A percentile compares a stretch with the other conserved stretches of the same genome.
phyloP scores from a whole-genome alignment of 92 coral and sea anemone species.

The Nematostella vectensis region DNA sequence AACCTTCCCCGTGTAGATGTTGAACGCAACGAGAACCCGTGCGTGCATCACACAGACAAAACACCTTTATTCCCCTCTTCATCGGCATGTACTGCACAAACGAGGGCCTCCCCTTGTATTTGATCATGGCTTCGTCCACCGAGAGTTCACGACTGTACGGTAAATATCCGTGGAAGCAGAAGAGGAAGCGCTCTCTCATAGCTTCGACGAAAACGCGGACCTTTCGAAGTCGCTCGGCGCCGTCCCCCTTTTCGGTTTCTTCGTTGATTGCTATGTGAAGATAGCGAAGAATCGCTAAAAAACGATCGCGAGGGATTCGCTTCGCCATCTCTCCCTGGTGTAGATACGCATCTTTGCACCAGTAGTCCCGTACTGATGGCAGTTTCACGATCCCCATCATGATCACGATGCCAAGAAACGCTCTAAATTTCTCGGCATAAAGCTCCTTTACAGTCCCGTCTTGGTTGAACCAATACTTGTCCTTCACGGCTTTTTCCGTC shows the following conservation, averaged over 20 bases:
- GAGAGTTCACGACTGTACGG: neutral
- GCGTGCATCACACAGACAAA: conserved; percentile 12
- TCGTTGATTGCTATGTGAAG: conserved; percentile 1
- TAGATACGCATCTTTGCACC: conserved; percentile 2
- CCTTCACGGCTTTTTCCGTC: conserved; percentile 3
- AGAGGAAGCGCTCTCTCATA: neutral
- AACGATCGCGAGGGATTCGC: conserved; percentile 1
- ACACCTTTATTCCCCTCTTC: neutral
- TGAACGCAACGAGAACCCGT: neutral
- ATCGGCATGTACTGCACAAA: no score
- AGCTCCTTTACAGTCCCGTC: neutral
- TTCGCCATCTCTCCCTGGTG: conserved; percentile 9
- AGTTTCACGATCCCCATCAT: conserved; percentile 6
- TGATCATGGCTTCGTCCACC: no score
- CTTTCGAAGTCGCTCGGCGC: conserved; percentile 1
- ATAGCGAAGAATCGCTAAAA: conserved; percentile 3
- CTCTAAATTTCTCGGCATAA: conserved; percentile 5
- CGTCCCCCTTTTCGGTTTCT: neutral
- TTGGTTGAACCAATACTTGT: conserved; percentile 4
- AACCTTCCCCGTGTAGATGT: conserved; percentile 3
- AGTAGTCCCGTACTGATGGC: conserved; percentile 11
- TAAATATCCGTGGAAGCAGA: conserved; percentile 6
- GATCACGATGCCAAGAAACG: no score
- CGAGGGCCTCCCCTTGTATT: no score
- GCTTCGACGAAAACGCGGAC: conserved; percentile 6